phyloP scores from a whole-genome alignment of 2,113 vertebrate species.

The Catagonus wagneri region DNA sequence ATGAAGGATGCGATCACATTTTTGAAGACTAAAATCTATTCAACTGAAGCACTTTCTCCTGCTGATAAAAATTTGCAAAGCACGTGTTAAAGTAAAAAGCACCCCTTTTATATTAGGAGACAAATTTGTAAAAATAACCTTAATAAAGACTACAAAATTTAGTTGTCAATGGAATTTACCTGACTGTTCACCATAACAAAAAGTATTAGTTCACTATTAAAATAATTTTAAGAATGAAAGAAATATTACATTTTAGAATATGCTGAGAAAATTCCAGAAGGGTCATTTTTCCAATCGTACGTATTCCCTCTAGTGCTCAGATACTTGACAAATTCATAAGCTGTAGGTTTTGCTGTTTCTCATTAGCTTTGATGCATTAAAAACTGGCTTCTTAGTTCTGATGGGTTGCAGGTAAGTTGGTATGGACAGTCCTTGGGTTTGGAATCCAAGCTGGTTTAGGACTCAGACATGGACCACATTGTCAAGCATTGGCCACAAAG shows the following conservation, averaged over 20 bases:
- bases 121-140: conserved; percentile 56
- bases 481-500: not conserved
- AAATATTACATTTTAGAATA: conserved; percentile 48
- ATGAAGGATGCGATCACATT: conserved; percentile 80
- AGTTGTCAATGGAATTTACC: not conserved
- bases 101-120: conserved; percentile 33
- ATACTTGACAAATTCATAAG: not conserved
- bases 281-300: not conserved
- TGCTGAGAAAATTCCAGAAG: not conserved
- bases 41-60: conserved; percentile 50
- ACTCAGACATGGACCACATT: not conserved
- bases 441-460: not conserved
- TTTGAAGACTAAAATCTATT: conserved; percentile 88
- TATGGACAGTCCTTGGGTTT: not conserved
- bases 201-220: conserved; percentile 24
- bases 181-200: conserved; percentile 28
- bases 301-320: not conserved
- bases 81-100: conserved; percentile 77
- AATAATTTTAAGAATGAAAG: conserved; percentile 35
- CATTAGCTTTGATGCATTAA: not conserved
- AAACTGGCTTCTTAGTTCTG: not conserved
- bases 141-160: conserved; percentile 66
- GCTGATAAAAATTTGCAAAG: conserved; percentile 67
- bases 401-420: not conserved
- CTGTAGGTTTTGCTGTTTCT: not conserved